phyloP scores from a whole-genome alignment of 2,888 invertebrate genomes.

The Diadegma fenestrale region DNA sequence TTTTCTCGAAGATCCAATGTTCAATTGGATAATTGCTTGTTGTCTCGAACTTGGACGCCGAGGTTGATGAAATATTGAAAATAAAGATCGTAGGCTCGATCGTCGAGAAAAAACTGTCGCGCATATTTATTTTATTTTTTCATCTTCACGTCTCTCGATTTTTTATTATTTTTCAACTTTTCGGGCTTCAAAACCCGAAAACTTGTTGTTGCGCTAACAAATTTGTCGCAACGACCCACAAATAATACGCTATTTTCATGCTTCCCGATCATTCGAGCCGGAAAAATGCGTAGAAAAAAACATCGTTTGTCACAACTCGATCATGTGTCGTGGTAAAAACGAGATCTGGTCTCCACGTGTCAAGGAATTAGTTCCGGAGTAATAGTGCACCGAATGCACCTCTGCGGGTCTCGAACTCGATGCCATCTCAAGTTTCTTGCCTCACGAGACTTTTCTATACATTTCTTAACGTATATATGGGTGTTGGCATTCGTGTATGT shows the following conservation, averaged over 20 bases:
- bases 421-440: conserved; percentile 60
- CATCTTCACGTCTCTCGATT: not conserved
- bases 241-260: not conserved
- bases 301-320: not conserved
- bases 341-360: conserved; percentile 37
- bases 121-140: not conserved
- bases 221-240: not conserved
- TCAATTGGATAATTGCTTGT: conserved; percentile 30
- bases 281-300: not conserved
- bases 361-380: conserved; percentile 32
- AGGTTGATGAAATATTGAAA: not conserved
- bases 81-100: not conserved
- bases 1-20: not conserved
- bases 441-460: not conserved
- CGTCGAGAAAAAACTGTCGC: not conserved
- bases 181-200: not conserved
- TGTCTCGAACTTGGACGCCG: not conserved
- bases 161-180: too few relatives aligned
- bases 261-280: not conserved
- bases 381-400: conserved; percentile 37
- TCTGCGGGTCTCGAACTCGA: conserved; percentile 46
- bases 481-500: conserved; percentile 38
- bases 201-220: not conserved
- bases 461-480: conserved; percentile 8
- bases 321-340: conserved; percentile 30